Base-by-base conservation (phyloP, 2,797 vertebrate genomes). In the Hippopotamyrus pictus region DNA sequence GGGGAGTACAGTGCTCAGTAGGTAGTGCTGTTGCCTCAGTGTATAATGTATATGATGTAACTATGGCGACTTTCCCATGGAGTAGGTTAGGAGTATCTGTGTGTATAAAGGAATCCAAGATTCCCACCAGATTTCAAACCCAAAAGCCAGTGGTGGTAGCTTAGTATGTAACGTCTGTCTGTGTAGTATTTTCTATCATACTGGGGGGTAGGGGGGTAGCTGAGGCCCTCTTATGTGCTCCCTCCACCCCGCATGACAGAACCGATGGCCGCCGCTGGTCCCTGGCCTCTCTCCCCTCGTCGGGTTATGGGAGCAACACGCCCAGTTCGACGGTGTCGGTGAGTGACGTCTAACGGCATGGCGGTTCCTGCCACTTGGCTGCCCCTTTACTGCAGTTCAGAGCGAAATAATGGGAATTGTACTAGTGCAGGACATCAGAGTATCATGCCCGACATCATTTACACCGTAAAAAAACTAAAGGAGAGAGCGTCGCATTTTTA, bases 281-380 rank as follows among this genome's bases (percentile, higher is more conserved):
- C 93, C 94, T 99, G 95, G 98, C 98, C 88, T 99, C 98, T 57
- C 93, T 99, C 89, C 98, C 98, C 22, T 99, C 98, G 0, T 99
- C 98, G 53, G 98, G 98, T 48, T 99, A 99, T 94, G 98, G 98
- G 92, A 99, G 98, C 93, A 99, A 99, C 95, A 99, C 98, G 88
- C 98, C 98, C 92, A 99, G 98, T 92, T 99, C 98, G 88, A 98
- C 98, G 9, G 98, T 99, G 93, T 99, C 98, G 88, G 98, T 99
- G 96, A 97, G 96, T 88, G 41, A 48, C 17, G 17, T 53, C 84
- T 37, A 14, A 6, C 1, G 14, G 29, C 9, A 6, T 12, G 29
- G 29, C 0, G 12, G 29, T 37, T 73, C 65, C 62, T 65, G 62
- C 9, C 62, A 0, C n/a, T 9, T 25, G 59, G 59, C 22, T 25